Evolutionary conservation across 2,888 invertebrate species (phyloP).

Genomic region (Siphlonurus alternatus): DNA sequence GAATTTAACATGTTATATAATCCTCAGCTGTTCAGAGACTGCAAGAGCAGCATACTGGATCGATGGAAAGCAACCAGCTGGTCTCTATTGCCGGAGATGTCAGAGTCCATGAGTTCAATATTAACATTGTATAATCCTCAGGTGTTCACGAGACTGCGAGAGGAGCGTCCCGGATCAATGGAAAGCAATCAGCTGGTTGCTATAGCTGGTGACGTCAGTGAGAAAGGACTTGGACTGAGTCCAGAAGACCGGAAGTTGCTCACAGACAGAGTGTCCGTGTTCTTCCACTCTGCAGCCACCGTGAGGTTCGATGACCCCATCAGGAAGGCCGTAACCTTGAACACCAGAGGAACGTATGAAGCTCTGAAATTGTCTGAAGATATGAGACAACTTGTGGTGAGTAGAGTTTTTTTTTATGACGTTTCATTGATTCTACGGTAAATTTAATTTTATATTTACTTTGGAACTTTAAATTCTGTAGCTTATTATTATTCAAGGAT

Average conservation of each 20-base stretch:
- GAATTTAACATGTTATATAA: too few relatives aligned
- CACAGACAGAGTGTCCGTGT: background rate
- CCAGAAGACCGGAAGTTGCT: background rate
- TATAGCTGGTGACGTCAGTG: slow-evolving; percentile 7
- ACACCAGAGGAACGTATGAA: slow-evolving; percentile 5
- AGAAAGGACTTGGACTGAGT: slow-evolving; percentile 1
- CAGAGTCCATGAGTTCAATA: background rate
- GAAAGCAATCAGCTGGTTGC: slow-evolving; percentile 1
- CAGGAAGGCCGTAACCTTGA: slow-evolving; percentile 3
- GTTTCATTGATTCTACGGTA: too few relatives aligned
- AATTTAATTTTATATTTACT: too few relatives aligned
- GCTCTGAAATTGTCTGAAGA: slow-evolving; percentile 2
- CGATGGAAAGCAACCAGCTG: background rate
- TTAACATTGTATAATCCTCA: too few relatives aligned
- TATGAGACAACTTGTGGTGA: slow-evolving; percentile 5
- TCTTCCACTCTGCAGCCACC: slow-evolving; percentile 9
- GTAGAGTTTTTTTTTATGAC: too few relatives aligned
- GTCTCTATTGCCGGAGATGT: background rate
- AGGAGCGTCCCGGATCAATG: background rate
- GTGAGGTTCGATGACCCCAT: slow-evolving; percentile 9
- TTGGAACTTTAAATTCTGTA: too few relatives aligned
- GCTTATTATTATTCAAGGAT: too few relatives aligned
- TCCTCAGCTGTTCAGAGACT: too few relatives aligned
- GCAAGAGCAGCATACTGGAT: background rate
- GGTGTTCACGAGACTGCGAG: slow-evolving; percentile 6